Evolutionary conservation across 2,113 vertebrate genomes (phyloP).

Genomic region (Brachyhypopomus occidentalis): DNA sequence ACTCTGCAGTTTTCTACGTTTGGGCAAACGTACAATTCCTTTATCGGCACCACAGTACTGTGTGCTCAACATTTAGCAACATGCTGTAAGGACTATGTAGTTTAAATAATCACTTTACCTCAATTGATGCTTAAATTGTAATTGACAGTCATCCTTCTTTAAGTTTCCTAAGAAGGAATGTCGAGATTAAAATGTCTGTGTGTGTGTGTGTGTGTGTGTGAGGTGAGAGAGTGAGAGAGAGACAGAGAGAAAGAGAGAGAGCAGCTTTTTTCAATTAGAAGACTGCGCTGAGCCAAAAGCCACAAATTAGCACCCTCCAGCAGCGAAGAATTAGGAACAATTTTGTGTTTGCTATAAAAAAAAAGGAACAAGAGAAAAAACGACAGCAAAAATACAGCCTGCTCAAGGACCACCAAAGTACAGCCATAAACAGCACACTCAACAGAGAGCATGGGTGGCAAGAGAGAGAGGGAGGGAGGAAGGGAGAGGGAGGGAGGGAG

Average conservation of each 20-base stretch:
- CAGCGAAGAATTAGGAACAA: constrained; percentile 81
- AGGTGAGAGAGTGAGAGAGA: constrained; percentile 29
- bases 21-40: constrained; percentile 15
- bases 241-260: constrained; percentile 31
- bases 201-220: neutral
- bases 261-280: constrained; percentile 81
- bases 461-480: neutral
- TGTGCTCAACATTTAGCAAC: too few species aligned
- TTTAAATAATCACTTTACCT: too few species aligned
- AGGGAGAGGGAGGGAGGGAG: neutral
- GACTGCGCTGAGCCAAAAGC: constrained; percentile 79
- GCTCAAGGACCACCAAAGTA: constrained; percentile 77
- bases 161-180: constrained; percentile 9
- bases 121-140: neutral
- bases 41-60: too few species aligned
- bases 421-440: constrained; percentile 61
- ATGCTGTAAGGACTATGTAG: too few species aligned
- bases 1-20: constrained; percentile 38
- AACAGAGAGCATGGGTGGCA: constrained; percentile 74
- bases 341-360: constrained; percentile 80
- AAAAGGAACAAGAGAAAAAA: constrained; percentile 66
- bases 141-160: neutral
- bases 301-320: constrained; percentile 81
- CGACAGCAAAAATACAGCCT: constrained; percentile 74
- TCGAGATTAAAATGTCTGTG: constrained; percentile 16